Evolutionary conservation across 2,113 vertebrate genomes (phyloP).

Genomic region (Heteronetta atricapilla): DNA sequence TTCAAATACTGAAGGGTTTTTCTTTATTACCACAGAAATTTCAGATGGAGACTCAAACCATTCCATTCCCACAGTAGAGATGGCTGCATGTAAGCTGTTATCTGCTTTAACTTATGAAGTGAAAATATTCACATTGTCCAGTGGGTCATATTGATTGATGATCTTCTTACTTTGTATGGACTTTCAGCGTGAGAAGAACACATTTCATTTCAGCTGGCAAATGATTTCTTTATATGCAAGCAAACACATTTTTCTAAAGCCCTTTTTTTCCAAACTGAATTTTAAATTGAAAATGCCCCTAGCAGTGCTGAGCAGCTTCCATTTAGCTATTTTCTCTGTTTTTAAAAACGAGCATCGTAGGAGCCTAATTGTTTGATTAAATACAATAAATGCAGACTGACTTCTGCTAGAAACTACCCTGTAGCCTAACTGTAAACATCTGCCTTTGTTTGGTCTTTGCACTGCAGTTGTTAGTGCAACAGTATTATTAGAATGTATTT

Average conservation of each 20-base stretch:
- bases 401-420: slow-evolving; percentile 24
- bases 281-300: not conserved
- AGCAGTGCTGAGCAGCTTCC: not conserved
- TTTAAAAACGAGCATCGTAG: not conserved
- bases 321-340: not conserved
- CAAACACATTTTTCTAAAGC: not conserved
- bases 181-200: not conserved
- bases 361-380: slow-evolving; percentile 52
- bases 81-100: not conserved
- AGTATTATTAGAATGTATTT: slow-evolving; percentile 35
- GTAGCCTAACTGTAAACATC: slow-evolving; percentile 51
- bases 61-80: not conserved
- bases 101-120: not conserved
- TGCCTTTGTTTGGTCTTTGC: slow-evolving; percentile 38
- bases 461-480: slow-evolving; percentile 6
- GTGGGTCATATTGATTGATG: not conserved
- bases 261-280: not conserved
- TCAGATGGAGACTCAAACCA: not conserved
- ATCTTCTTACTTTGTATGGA: not conserved
- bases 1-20: not conserved
- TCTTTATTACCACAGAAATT: not conserved
- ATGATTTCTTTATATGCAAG: not conserved
- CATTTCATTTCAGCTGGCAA: not conserved
- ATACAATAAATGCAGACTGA: slow-evolving; percentile 7
- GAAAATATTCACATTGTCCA: not conserved